These are phyloP conservation scores for Euglossa dilemma DNA, from an alignment of 1,140 invertebrate genomes.

Conservation along the genomic window DNA sequence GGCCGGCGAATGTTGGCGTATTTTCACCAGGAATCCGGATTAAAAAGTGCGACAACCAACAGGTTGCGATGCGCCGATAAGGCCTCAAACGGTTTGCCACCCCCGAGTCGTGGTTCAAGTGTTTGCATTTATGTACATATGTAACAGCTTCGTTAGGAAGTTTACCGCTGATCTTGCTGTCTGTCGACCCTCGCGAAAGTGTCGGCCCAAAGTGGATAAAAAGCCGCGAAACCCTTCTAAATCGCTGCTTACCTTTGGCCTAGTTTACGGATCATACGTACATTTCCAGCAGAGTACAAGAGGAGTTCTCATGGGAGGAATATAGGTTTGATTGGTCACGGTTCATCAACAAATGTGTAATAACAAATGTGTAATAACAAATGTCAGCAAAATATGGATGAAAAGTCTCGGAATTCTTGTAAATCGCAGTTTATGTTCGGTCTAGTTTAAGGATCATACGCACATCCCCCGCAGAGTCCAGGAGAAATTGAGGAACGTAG, in stretches of 20 bases:
- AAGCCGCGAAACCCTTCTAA: neutral
- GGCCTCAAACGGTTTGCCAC: neutral
- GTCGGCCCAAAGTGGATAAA: neutral
- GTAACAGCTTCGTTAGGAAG: neutral
- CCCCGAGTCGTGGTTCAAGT: neutral
- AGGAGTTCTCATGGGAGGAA: too few species aligned
- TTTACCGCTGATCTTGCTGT: neutral
- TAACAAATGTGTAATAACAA: too few species aligned
- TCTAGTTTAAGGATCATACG: too few species aligned
- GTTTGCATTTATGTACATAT: neutral
- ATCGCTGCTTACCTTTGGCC: neutral
- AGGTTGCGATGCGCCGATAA: conserved; percentile 21
- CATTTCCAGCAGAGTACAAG: too few species aligned
- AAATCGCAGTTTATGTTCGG: too few species aligned
- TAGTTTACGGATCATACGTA: too few species aligned
- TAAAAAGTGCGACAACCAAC: conserved; percentile 12
- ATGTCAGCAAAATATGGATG: too few species aligned
- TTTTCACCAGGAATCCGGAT: neutral
- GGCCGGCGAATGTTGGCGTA: neutral
- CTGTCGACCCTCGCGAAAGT: neutral
- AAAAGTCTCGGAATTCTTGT: too few species aligned
- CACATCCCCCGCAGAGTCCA: too few species aligned
- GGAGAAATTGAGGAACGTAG: too few species aligned
- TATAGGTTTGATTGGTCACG: too few species aligned
- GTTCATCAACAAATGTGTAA: too few species aligned